phyloP scores from a whole-genome alignment of 2,113 vertebrate genomes.

The Desmodus rotundus region DNA sequence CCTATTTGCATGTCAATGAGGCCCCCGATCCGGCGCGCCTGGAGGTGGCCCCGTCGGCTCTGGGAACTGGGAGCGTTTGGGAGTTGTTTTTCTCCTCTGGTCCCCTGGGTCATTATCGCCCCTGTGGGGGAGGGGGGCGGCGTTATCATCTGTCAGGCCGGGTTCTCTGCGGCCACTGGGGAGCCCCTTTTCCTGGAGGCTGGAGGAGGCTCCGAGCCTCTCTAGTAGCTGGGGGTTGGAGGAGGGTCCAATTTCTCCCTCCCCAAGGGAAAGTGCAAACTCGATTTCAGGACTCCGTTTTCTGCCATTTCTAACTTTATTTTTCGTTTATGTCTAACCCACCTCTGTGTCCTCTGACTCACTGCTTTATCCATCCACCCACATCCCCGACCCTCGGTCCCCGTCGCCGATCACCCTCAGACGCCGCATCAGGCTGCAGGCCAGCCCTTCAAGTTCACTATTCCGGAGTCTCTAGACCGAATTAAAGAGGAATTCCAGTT shows the following conservation, averaged over 20 bases:
- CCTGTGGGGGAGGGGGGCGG: background rate
- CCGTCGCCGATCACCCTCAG: conserved; percentile 74
- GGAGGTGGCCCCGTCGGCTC: background rate
- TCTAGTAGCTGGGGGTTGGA: background rate
- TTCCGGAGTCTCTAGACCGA: conserved; percentile 93
- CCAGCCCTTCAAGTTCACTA: conserved; percentile 96
- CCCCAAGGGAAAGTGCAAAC: background rate
- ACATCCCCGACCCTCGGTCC: background rate
- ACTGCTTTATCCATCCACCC: background rate
- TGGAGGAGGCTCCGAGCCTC: background rate
- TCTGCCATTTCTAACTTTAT: conserved; percentile 36
- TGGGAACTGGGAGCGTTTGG: background rate
- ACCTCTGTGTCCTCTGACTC: background rate
- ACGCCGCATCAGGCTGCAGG: conserved; percentile 92
- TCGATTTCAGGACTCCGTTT: background rate
- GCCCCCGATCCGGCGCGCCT: background rate
- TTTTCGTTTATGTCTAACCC: conserved; percentile 1
- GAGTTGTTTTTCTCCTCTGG: background rate
- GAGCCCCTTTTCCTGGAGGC: background rate
- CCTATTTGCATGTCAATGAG: conserved; percentile 42
- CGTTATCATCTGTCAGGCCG: background rate
- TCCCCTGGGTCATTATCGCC: background rate
- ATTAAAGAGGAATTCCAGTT: conserved; percentile 98
- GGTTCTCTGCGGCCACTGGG: background rate
- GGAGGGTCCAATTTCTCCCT: background rate